Percentiles rank a stretch among this genome's conserved stretches.
phyloP scores from a whole-genome alignment of 30 jellyfish, hydroid and myxozoan species.

The Turritopsis dohrnii region DNA sequence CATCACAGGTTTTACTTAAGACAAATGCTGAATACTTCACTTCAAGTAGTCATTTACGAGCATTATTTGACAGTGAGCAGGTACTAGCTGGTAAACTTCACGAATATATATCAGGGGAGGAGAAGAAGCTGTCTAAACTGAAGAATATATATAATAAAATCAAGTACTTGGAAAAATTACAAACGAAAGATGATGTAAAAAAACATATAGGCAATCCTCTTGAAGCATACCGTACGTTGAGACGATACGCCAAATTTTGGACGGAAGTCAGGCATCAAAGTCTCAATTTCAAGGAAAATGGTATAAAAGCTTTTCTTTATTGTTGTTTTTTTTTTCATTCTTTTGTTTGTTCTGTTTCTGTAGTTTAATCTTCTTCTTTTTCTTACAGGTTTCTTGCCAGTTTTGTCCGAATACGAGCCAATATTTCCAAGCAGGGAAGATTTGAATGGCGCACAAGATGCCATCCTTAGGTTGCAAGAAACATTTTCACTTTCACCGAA shows the following conservation, averaged over 20 bases:
- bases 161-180: constrained; percentile 19
- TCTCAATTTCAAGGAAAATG: neutral
- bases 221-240: constrained; percentile 27
- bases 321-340: neutral
- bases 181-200: constrained; percentile 21
- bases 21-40: constrained; percentile 56
- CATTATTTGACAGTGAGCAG: constrained; percentile 45
- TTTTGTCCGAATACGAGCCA: constrained; percentile 24
- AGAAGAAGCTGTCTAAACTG: constrained; percentile 35
- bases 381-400: constrained; percentile 38
- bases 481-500: constrained; percentile 72
- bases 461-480: constrained; percentile 79
- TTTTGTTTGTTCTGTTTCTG: neutral
- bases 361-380: neutral
- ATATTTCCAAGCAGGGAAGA: constrained; percentile 71
- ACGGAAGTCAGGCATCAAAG: constrained; percentile 20
- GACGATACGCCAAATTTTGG: constrained; percentile 37
- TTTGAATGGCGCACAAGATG: constrained; percentile 81
- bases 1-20: neutral
- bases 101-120: constrained; percentile 40
- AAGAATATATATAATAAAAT: constrained; percentile 17
- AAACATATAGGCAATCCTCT: constrained; percentile 57
- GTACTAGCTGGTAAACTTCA: constrained; percentile 33
- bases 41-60: constrained; percentile 53
- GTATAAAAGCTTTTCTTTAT: neutral